Evolutionary conservation across 2,888 invertebrate species (phyloP), one percentile per base, ranked within the genome.

Genomic region (Erebia ligea): DNA sequence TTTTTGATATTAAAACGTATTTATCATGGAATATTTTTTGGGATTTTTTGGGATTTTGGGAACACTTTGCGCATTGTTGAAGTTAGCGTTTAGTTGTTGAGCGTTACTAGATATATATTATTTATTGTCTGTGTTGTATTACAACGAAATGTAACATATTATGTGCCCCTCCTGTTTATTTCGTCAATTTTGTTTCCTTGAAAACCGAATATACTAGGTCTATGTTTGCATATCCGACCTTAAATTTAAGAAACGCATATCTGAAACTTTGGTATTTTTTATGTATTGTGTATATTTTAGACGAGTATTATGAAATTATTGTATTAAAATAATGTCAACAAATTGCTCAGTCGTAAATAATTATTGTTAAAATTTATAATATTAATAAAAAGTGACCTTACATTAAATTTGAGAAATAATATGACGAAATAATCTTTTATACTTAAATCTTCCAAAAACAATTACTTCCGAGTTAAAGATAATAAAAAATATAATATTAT

Each of bases 61-160:
- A 57, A 74, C 70, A 70, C 71, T 72, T 64, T 70, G 74, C 74
- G 72, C 75, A 76, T 75, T 76, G 76, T 73, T 76, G 84, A 79
- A 80, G 72, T 78, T 90, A 89, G 85, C 73, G 75, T 81, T 83
- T 88, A 89, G 84, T 89, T 86, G 91, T 92, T 92, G 90, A 91
- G 88, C 87, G 86, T 92, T 91, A 81, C 87, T 89, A 90, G 89
- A 87, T 89, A 87, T 89, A 77, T 88, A 90, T 89, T 91, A 88
- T 89, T 90, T 91, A 84, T 83, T 81, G 80, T 82, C 84, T 84
- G 81, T 86, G 85, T 86, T 86, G 83, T 87, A 86, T 83, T 86
- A 86, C 91, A 91, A 89, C 90, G 90, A 91, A 91, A 85, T 85
- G 83, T 84, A 75, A 75, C 54, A 78, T 77, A 79, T 34, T 59